A percentile compares a stretch with the other conserved stretches of the same genome.
Evolutionary conservation across 2,113 vertebrate genomes (phyloP).

Genomic region (Carollia perspicillata): DNA sequence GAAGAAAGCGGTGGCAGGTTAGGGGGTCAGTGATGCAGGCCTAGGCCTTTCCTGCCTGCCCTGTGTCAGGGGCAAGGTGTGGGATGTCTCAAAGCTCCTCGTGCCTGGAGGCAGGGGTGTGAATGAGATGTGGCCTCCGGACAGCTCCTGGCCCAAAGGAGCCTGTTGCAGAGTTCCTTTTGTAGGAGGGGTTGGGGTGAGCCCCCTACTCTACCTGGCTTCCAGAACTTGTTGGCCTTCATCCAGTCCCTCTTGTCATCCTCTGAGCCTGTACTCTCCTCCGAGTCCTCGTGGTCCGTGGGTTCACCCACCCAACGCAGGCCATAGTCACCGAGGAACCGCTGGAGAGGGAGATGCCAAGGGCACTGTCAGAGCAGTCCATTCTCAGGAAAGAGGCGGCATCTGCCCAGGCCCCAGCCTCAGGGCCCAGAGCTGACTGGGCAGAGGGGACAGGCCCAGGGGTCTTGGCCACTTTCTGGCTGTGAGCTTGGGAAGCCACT

Average conservation of each 20-base stretch:
- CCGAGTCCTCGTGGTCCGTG: neutral
- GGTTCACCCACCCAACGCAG: slow-evolving; percentile 91
- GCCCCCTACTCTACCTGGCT: slow-evolving; percentile 75
- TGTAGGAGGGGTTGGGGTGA: neutral
- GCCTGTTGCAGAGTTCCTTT: neutral
- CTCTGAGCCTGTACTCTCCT: neutral
- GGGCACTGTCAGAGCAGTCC: accelerated
- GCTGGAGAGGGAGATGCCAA: slow-evolving; percentile 71
- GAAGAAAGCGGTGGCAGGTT: neutral
- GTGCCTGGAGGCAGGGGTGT: neutral
- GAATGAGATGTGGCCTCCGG: neutral
- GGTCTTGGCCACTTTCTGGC: neutral
- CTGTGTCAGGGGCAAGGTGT: neutral
- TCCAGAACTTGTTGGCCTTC: slow-evolving; percentile 74
- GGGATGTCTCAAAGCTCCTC: neutral
- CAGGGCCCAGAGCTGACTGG: neutral
- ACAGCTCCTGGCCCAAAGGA: neutral
- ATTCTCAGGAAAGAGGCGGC: neutral
- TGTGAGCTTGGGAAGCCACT: neutral
- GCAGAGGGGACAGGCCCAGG: neutral
- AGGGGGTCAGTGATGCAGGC: neutral
- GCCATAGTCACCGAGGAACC: slow-evolving; percentile 91
- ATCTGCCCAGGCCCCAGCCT: neutral
- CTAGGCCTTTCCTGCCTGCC: neutral
- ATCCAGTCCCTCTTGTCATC: slow-evolving; percentile 37